These are phyloP conservation scores for Lasioglossum zephyrum DNA, from an alignment of 2,888 invertebrate genomes.

Conservation along the genomic window DNA sequence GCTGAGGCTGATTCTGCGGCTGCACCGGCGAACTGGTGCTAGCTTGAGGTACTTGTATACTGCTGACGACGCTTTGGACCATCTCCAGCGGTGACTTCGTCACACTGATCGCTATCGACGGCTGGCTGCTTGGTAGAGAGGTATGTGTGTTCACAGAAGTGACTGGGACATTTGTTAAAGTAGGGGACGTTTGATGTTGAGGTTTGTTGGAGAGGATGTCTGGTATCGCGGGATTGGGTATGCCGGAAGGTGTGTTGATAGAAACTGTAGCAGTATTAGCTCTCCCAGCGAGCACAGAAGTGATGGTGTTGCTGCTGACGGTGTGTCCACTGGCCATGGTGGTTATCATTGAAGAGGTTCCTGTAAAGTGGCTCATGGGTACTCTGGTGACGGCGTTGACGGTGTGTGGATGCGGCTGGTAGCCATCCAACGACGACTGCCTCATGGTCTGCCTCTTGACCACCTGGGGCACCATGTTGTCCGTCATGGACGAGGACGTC, in stretches of 20 bases:
- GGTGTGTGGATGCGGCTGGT: constrained; percentile 82
- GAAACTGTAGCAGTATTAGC: constrained; percentile 92
- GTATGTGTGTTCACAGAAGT: constrained; percentile 65
- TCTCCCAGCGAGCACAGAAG: constrained; percentile 91
- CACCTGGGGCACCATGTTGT: constrained; percentile 62
- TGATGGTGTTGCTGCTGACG: constrained; percentile 92
- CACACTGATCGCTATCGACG: constrained; percentile 81
- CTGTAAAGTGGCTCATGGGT: constrained; percentile 73
- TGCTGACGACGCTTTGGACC: constrained; percentile 91
- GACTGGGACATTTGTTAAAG: constrained; percentile 83
- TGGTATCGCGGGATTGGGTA: constrained; percentile 83
- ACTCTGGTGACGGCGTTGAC: constrained; percentile 74
- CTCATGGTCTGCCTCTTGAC: constrained; percentile 81
- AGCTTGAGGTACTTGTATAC: constrained; percentile 87
- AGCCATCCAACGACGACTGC: constrained; percentile 76
- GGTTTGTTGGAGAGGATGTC: constrained; percentile 79
- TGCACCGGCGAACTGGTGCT: constrained; percentile 74
- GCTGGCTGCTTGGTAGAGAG: constrained; percentile 70
- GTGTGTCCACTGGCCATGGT: constrained; percentile 91
- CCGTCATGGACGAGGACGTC: constrained; percentile 62
- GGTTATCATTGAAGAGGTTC: constrained; percentile 85
- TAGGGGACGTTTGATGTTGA: constrained; percentile 84
- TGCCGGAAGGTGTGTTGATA: constrained; percentile 87
- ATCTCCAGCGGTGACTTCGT: constrained; percentile 90
- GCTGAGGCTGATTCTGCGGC: constrained; percentile 70